A percentile compares a stretch with the other conserved stretches of the same genome.
Conservation (phyloP, 1,140 invertebrate species). For the Listronotus bonariensis region DNA sequence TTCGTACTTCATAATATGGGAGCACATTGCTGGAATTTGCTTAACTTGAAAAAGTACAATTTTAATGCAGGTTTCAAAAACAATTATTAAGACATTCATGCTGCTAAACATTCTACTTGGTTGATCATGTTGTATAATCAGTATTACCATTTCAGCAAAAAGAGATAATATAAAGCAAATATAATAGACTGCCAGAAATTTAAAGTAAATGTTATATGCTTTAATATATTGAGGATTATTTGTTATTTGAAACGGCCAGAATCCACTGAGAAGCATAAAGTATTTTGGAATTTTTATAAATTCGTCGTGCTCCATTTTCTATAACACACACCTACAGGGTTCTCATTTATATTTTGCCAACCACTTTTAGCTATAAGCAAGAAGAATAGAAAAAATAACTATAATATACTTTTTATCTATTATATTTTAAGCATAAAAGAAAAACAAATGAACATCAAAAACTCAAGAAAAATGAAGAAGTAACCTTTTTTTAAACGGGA, state of each 20-base stretch:
- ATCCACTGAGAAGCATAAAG: background rate
- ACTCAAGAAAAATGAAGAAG: too few relatives aligned
- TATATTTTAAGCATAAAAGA: too few relatives aligned
- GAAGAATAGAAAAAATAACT: too few relatives aligned
- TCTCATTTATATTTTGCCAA: too few relatives aligned
- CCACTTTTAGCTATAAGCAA: too few relatives aligned
- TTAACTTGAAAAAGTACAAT: conserved; percentile 7
- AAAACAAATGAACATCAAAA: too few relatives aligned
- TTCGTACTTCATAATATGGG: conserved; percentile 9
- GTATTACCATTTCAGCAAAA: background rate
- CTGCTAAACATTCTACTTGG: conserved; percentile 5
- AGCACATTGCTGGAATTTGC: conserved; percentile 18
- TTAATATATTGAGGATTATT: background rate
- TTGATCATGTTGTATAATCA: background rate
- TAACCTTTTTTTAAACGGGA: too few relatives aligned
- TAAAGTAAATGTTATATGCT: conserved; percentile 1
- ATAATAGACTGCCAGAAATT: conserved; percentile 5
- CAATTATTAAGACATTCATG: conserved; percentile 14
- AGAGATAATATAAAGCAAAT: conserved; percentile 3
- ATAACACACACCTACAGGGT: too few relatives aligned
- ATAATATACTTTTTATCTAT: too few relatives aligned
- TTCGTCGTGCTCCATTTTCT: background rate
- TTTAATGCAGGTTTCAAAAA: conserved; percentile 12
- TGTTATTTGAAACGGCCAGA: conserved; percentile 16
- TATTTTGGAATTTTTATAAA: conserved; percentile 20